Conservation (phyloP, 2,113 vertebrate species). For the Larimichthys crocea region DNA sequence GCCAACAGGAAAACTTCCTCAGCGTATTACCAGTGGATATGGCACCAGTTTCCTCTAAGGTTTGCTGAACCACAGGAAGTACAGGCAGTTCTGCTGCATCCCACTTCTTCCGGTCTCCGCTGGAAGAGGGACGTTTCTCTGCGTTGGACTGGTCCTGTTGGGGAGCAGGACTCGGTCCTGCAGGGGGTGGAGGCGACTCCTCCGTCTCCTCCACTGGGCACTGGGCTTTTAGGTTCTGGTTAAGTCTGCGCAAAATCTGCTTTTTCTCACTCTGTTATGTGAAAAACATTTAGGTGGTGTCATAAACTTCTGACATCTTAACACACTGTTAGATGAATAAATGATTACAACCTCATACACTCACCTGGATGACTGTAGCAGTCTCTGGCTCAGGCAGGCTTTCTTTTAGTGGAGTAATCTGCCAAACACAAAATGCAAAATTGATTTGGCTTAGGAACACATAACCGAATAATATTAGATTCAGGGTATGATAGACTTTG, state of each 20-base stretch:
- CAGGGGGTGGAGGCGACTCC: slow-evolving; percentile 7
- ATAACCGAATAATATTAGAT: background rate
- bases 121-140: slow-evolving; percentile 63
- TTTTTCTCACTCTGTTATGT: slow-evolving; percentile 88
- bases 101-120: slow-evolving; percentile 90
- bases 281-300: background rate
- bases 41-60: slow-evolving; percentile 83
- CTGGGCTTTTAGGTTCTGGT: slow-evolving; percentile 92
- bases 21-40: slow-evolving; percentile 53
- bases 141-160: slow-evolving; percentile 47
- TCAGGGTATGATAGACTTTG: background rate
- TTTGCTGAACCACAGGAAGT: slow-evolving; percentile 85
- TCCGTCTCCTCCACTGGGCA: slow-evolving; percentile 73
- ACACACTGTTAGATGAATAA: background rate
- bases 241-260: slow-evolving; percentile 93
- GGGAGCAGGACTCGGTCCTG: slow-evolving; percentile 50
- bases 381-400: slow-evolving; percentile 55
- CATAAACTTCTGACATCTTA: background rate
- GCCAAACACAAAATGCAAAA: slow-evolving; percentile 29
- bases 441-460: background rate
- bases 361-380: slow-evolving; percentile 68
- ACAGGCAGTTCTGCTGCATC: slow-evolving; percentile 86
- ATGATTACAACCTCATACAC: background rate
- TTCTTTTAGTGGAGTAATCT: slow-evolving; percentile 72
- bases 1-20: background rate